phyloP scores from a whole-genome alignment of 1,140 invertebrate genomes.

The Rhagoletis zephyria region DNA sequence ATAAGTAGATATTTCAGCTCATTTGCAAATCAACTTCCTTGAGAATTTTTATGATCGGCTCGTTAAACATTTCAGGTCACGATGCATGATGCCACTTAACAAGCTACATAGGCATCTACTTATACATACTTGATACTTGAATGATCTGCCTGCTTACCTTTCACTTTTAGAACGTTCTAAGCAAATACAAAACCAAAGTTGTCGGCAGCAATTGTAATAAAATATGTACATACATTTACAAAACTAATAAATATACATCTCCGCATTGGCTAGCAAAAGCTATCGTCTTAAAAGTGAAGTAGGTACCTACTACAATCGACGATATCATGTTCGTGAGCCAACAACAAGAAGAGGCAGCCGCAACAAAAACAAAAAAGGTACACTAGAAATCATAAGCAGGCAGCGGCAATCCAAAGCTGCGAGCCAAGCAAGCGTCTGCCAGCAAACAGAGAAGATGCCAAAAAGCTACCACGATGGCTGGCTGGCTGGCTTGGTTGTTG shows the following conservation, averaged over 20 bases:
- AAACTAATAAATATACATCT: not conserved
- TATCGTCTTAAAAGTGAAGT: slow-evolving; percentile 38
- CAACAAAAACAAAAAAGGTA: not conserved
- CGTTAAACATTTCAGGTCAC: slow-evolving; percentile 19
- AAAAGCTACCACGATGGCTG: not conserved
- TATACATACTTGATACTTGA: not conserved
- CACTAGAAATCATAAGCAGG: slow-evolving; percentile 15
- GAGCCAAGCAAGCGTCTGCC: not conserved
- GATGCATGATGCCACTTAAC: not conserved
- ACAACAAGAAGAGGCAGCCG: slow-evolving; percentile 1
- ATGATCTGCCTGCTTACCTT: not conserved
- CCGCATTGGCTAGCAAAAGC: not conserved
- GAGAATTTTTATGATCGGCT: slow-evolving; percentile 30
- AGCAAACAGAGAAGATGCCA: not conserved
- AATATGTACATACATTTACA: not conserved
- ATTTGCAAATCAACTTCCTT: not conserved
- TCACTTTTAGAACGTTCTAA: slow-evolving; percentile 47
- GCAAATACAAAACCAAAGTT: slow-evolving; percentile 3
- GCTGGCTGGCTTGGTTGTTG: not conserved
- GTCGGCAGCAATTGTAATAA: slow-evolving; percentile 31
- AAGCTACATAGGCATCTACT: not conserved
- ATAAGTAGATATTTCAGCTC: too few species aligned
- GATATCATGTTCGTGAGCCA: not conserved
- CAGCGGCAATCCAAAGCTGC: not conserved
- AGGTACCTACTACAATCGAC: not conserved